Evolutionary conservation across 1,140 invertebrate genomes (phyloP), one percentile per base, ranked within the genome.

Genomic region (Drosophila elegans): DNA sequence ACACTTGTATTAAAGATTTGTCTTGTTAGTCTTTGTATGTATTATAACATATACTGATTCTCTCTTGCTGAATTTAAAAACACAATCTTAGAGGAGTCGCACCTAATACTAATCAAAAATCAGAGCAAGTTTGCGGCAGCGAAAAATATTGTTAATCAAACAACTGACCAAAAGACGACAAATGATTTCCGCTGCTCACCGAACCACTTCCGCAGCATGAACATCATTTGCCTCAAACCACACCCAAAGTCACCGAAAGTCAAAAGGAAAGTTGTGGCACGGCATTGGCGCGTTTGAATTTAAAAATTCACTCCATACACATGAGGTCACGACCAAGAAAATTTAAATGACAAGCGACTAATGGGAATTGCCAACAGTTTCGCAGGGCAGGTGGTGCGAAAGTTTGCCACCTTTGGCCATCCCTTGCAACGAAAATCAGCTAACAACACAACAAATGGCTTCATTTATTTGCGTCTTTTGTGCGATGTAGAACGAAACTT

Each of bases 261-360:
- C 36, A 39, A 59, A 39, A 27, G 10, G 32, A 48, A 56, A 54
- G 44, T 66, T 42, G 25, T 4, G 6, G 21, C 4, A 61, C 39
- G 49, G 39, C 45, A 53, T 68, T 69, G 55, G 64, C 74, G 74
- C 62, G 78, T 32, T 64, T 78, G 68, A 32, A 78, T 62, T 85
- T 74, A 62, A 80, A 76, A 80, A 74, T 74, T 61, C 82, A 66
- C 74, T 39, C 21, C 36, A 57, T 38, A 49, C 27, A 56, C 67
- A 41, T 51, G 36, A 69, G 38, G 11, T 45, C 39, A 52, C 27
- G 34, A 16, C 12, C n/a, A 41, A 32, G 52, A 72, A 85, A 89
- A 89, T 89, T 89, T 89, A 89, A 89, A 89, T 89, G 84, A 89
- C 84, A 89, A 89, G 80, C 80, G 80, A 89, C 84, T 89, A 89